These are phyloP conservation scores for Clusia tigrina DNA, from an alignment of 2,888 invertebrate genomes.

Conservation along the genomic window DNA sequence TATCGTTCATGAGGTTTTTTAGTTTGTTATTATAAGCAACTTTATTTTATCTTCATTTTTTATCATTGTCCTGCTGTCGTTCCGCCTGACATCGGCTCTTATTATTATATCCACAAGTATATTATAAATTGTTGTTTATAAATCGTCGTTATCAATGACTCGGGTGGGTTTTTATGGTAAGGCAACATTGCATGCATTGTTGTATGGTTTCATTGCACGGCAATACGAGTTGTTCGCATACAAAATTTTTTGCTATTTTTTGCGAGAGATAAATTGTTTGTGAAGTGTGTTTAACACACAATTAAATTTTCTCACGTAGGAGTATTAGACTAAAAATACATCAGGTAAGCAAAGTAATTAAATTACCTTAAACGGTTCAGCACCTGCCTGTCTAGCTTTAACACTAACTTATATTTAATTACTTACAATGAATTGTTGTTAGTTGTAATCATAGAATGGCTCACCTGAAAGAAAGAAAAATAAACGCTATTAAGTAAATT, in stretches of 20 bases:
- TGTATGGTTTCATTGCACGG: too few species aligned
- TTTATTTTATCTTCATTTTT: constrained; percentile 25
- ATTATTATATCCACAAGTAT: not conserved
- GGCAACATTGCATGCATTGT: too few species aligned
- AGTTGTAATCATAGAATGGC: not conserved
- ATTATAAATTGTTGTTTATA: not conserved
- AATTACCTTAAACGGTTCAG: too few species aligned
- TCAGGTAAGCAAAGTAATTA: not conserved
- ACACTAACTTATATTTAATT: not conserved
- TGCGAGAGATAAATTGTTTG: too few species aligned
- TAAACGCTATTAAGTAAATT: not conserved
- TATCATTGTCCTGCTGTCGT: constrained; percentile 13
- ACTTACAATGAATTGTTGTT: not conserved
- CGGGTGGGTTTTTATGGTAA: not conserved
- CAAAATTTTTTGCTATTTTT: too few species aligned
- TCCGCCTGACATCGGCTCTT: constrained; percentile 14
- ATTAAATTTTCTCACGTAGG: too few species aligned
- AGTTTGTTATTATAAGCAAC: constrained; percentile 25
- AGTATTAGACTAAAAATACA: not conserved
- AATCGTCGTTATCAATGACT: not conserved
- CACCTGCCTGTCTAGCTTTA: too few species aligned
- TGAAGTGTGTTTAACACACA: too few species aligned
- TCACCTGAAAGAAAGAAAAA: constrained; percentile 1
- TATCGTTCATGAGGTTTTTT: constrained; percentile 22
- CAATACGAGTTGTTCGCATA: too few species aligned